These are phyloP conservation scores for Phoeniculus purpureus DNA, from an alignment of 2,797 vertebrate genomes.

Conservation along the genomic window DNA sequence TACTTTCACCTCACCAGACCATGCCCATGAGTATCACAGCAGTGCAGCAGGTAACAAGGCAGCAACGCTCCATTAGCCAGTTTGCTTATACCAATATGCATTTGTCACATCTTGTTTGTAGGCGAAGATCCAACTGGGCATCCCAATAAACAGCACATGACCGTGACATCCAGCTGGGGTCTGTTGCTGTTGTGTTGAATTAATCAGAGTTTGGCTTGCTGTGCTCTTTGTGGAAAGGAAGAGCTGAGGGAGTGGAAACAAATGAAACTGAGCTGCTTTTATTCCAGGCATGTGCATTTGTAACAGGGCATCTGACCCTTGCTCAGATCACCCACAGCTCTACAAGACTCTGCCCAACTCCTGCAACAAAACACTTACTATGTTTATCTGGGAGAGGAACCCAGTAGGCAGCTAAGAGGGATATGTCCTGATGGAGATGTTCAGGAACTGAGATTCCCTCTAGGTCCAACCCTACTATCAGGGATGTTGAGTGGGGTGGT, in stretches of 20 bases:
- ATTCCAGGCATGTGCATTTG: neutral
- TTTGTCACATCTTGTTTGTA: constrained; percentile 29
- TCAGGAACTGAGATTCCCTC: neutral
- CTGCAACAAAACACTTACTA: neutral
- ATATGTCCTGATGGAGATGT: neutral
- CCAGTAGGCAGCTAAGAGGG: neutral
- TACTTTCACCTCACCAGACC: neutral
- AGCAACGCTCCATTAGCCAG: neutral
- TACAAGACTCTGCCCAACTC: neutral
- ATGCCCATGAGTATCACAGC: neutral
- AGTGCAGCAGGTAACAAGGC: neutral
- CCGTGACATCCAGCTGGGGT: neutral
- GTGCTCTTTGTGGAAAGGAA: neutral
- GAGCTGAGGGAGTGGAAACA: neutral
- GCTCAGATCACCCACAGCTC: neutral
- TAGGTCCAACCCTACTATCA: neutral
- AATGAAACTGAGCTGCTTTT: neutral
- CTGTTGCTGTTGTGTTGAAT: neutral
- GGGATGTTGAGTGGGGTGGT: too few relatives aligned
- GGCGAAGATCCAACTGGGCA: neutral
- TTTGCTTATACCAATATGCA: neutral
- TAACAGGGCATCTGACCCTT: neutral
- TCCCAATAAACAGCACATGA: neutral
- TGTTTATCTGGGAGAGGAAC: neutral
- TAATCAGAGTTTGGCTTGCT: neutral